Base-by-base conservation (phyloP, 2,113 vertebrate species). In the Psephotus haematonotus region DNA sequence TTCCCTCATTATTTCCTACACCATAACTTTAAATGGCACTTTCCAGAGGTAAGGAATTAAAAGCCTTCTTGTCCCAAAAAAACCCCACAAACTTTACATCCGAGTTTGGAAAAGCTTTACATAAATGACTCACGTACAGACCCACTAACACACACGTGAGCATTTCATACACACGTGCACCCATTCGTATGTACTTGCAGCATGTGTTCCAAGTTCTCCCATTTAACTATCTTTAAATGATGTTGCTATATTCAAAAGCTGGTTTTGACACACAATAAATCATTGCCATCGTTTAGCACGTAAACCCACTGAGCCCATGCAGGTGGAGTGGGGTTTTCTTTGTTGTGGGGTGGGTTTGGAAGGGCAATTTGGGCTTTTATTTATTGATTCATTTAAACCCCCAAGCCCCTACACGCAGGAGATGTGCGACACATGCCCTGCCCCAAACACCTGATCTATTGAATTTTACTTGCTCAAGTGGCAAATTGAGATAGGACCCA, bases 71-170 rank as follows among this genome's bases (percentile, higher is more conserved):
- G 60, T 44, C 69, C 87, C 29, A 49, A 88, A 86, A 93, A 93
- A 78, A 13, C 19, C 53, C 68, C 16, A 78, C 50, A 75, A 59
- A 70, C 50, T 69, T 85, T 41, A 82, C 25, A 82, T 43, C 52
- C 25, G 19, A 47, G 62, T 29, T 57, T 63, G 49, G 27, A 60
- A 82, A 53, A 82, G 23, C 50, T 87, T 84, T 76, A 91, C 11
- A 3, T 31, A 76, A 69, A 17, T 50, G 43, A 86, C 59, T 71
- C 41, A 24, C 24, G 17, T 63, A 35, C 0, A 63, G 67, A 84
- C 29, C 28, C 20, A 39, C 12, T 55, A 59, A 84, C 28, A 77
- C 29, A 65, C 2, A 5, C 22, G 11, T 10, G 18, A 0, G 0
- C 41, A 59, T 78, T 92, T 70, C 52, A 74, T 17, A 57, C 0